Percentiles rank a stretch among this genome's conserved stretches.
phyloP scores from a whole-genome alignment of 2,113 vertebrate genomes.

The Sorex fumeus region DNA sequence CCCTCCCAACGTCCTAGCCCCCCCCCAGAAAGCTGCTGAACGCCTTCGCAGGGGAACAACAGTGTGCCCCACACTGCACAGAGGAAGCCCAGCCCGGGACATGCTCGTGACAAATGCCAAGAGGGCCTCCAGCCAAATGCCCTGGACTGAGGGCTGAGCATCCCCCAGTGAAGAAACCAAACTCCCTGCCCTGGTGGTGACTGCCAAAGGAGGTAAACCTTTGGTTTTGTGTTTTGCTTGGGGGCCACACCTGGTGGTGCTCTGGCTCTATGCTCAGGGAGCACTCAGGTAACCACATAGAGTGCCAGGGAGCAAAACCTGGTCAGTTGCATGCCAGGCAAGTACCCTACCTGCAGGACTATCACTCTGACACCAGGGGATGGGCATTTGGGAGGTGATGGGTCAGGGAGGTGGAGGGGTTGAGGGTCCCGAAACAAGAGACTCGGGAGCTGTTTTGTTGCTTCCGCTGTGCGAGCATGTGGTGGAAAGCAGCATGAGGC shows the following conservation, averaged over 20 bases:
- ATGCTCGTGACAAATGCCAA: accelerated
- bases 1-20: conserved; percentile 58
- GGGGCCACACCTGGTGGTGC: no score
- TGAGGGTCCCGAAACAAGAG: neutral
- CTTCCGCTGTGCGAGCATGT: neutral
- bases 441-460: neutral
- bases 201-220: no score
- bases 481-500: neutral
- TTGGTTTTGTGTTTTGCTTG: no score
- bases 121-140: neutral
- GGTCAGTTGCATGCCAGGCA: no score
- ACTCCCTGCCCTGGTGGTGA: no score
- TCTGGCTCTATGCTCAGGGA: no score
- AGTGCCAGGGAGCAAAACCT: no score
- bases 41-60: neutral
- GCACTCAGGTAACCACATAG: no score
- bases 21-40: conserved; percentile 25
- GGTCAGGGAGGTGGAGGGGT: neutral
- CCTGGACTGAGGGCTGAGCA: neutral
- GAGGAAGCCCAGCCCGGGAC: neutral
- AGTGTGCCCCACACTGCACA: neutral
- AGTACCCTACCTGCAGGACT: no score
- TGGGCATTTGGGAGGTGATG: no score
- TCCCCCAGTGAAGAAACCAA: no score
- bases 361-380: neutral